Percentiles rank a stretch among this genome's conserved stretches.
Evolutionary conservation across 1,140 invertebrate species (phyloP).

Genomic region (Rhynchophorus ferrugineus): DNA sequence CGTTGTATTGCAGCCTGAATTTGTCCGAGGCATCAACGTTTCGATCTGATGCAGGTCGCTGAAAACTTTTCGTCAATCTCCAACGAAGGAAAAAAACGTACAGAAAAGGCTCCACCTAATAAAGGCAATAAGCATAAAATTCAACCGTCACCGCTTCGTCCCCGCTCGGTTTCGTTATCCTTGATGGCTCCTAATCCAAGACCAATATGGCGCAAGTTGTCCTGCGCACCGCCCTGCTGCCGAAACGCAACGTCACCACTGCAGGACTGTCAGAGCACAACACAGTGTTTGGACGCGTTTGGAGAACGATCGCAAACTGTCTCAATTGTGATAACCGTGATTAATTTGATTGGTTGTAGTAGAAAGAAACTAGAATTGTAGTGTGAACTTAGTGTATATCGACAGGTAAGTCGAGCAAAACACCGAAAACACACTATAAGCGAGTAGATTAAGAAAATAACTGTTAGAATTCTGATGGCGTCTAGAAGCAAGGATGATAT

Average conservation of each 20-base stretch:
- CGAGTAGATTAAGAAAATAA: too few species aligned
- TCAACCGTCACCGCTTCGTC: neutral
- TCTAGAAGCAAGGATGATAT: too few species aligned
- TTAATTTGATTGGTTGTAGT: neutral
- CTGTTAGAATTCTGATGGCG: too few species aligned
- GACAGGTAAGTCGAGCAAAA: too few species aligned
- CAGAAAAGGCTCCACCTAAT: constrained; percentile 5
- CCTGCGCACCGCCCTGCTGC: constrained; percentile 13
- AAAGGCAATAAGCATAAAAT: constrained; percentile 4
- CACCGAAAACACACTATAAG: too few species aligned
- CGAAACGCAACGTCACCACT: constrained; percentile 14
- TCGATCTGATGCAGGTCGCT: too few species aligned
- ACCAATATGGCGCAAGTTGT: constrained; percentile 13
- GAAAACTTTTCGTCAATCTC: too few species aligned
- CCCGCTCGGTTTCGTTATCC: neutral
- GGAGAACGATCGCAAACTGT: neutral
- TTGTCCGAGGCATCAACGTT: too few species aligned
- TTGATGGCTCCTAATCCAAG: neutral
- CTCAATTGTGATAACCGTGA: neutral
- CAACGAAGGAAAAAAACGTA: too few species aligned
- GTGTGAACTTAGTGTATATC: too few species aligned
- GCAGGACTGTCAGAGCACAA: constrained; percentile 9
- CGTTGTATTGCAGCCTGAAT: too few species aligned
- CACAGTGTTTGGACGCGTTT: constrained; percentile 1
- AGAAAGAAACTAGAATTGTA: too few species aligned